Evolutionary conservation across 2,113 vertebrate species (phyloP).

Genomic region (Tragelaphus scriptus): DNA sequence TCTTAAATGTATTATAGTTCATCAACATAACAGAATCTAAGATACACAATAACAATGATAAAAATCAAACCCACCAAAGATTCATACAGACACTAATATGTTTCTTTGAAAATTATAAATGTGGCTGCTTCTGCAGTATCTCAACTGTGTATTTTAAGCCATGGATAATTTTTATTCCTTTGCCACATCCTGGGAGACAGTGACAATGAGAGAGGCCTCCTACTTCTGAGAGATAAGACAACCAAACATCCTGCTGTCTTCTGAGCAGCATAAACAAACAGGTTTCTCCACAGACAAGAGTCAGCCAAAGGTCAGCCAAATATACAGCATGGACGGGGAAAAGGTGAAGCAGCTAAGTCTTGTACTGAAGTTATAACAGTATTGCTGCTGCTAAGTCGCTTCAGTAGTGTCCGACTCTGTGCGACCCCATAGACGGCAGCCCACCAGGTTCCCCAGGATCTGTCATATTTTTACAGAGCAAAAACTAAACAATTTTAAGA

Average conservation of each 20-base stretch:
- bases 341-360: not conserved
- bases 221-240: not conserved
- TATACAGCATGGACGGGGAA: not conserved
- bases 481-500: not conserved
- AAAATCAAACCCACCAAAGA: not conserved
- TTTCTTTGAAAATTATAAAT: not conserved
- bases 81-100: not conserved
- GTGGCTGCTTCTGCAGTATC: not conserved
- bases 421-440: too few species aligned
- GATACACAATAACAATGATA: not conserved
- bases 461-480: not conserved
- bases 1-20: not conserved
- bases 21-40: not conserved
- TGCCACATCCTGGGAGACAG: not conserved
- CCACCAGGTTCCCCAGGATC: not conserved
- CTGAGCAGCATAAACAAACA: not conserved
- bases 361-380: not conserved
- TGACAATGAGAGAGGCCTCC: not conserved
- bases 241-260: not conserved
- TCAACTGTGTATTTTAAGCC: slow-evolving; percentile 3
- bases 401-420: too few species aligned
- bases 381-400: not conserved
- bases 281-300: not conserved
- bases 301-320: not conserved
- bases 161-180: not conserved